Evolutionary conservation across 2,888 invertebrate genomes (phyloP), one percentile per base, ranked within the genome.

Genomic region (Drosophila antonietae): DNA sequence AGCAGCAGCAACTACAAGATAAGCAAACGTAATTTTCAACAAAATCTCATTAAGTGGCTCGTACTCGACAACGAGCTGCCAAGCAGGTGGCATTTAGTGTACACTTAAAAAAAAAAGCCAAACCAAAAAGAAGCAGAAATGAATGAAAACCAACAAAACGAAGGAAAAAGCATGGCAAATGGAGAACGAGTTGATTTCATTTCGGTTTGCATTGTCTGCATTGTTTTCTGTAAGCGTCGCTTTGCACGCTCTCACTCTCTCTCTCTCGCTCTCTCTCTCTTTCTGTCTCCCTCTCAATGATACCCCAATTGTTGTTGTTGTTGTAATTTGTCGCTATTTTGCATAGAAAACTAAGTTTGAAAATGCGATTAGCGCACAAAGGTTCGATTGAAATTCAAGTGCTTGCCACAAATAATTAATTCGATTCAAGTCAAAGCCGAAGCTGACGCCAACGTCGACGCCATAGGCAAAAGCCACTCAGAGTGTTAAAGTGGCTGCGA

Each of bases 351-450:
- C 82, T 75, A 78, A 83, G 74, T 74, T 72, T 52, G 55, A 31
- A 78, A 86, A 86, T 79, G 77, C 75, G 88, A 88, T 88, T 86
- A 82, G 77, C 59, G 65, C 65, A 68, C 66, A 76, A 73, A 73
- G 63, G 49, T 49, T 72, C 80, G 67, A 86, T 88, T 87, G 88
- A 88, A 88, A 88, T 83, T 87, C 86, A 79, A 87, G 82, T 74
- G 81, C 69, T 69, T 78, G 79, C 68, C 77, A 68, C 83, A 83
- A 82, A 78, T 83, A 86, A 88, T 86, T 88, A 83, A 81, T 81
- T 83, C 77, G 59, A 62, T 49, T 53, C 31, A 57, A 43, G 41
- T 51, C 47, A 43, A 46, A 46, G 59, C 33, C 58, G 10, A 33
- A 44, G 58, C 31, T 18, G 5, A 44, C 14, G 57, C 8, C 57